Evolutionary conservation across 2,888 invertebrate genomes (phyloP), one percentile per base, ranked within the genome.

Genomic region (Prosapia bicincta): DNA sequence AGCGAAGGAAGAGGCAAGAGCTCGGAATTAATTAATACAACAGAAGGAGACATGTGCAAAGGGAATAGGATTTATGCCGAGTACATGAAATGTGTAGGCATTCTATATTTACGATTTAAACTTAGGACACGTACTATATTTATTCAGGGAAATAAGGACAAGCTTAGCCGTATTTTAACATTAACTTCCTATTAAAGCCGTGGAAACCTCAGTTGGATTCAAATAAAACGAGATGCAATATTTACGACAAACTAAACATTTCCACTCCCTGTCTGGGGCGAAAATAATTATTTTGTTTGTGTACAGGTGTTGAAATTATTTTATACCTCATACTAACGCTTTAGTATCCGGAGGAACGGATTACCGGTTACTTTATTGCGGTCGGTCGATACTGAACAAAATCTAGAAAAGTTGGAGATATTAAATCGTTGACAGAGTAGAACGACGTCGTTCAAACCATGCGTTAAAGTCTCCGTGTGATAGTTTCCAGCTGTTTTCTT

Each of bases 161-260:
- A 54, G 54, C 54, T 54, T 54, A 54, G 54, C 54, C n/a, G 54
- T 54, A 54, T 54, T 54, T 54, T 54, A 54, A 54, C 54, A 54
- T 54, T 54, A 54, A 54, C 54, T 54, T 54, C 54, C 54, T 54
- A 54, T 54, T 54, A 54, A 54, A 54, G 54, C 54, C 54, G 54
- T 54, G 20, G 20, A 54, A 54, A 54, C 54, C 20, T 54, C 54
- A 54, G 20, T 54, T n/a, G 54, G 20, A 54, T 20, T 54, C 54
- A 54, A 54, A 54, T 54, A 54, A 54, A 54, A 54, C 54, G 54
- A 54, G 54, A 54, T 54, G 3, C 20, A 20, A 54, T 54, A 13
- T 54, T 54, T 54, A 54, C 20, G 54, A 54, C 54, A 54, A 54
- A 54, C 54, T 54, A 54, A 54, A 54, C 10, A 20, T 54, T 54